Base-by-base conservation (phyloP, 2,888 invertebrate species). In the Spilosoma lubricipeda region DNA sequence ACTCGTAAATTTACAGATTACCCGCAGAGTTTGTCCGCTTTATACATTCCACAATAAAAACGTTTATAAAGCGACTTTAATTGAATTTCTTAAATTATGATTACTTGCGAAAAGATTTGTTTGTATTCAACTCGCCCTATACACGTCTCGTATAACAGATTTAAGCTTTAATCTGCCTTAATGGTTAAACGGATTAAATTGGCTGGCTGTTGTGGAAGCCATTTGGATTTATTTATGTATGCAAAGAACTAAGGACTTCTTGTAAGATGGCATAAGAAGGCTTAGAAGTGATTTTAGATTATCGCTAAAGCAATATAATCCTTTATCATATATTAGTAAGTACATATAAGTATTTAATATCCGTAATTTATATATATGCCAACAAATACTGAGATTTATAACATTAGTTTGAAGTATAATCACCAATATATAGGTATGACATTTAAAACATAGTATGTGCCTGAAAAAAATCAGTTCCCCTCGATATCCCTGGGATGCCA, bases 1-100 rank as follows among this genome's bases (percentile, higher is more conserved):
- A 80, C 80, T 83, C 86, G 80, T 85, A 82, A 85, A 85, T 85
- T 83, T 73, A 76, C 80, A 77, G 83, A 84, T 83, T 83, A 80
- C 81, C 79, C 80, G 78, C 79, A 73, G 82, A 76, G 78, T 82
- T 74, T 76, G 76, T 75, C 67, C 75, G 78, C 79, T 78, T 74
- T 72, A 80, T 77, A 71, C 79, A 81, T 76, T 56, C 73, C 75
- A 69, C 81, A 79, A 79, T 80, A 82, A 80, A 85, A 85, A 78
- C 75, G 76, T 72, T 73, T 72, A 77, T 77, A 76, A 77, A 73
- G 74, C 78, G 76, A 77, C 52, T 79, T 78, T 81, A 83, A 84
- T 83, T 85, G 75, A 85, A 85, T 71, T 74, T 77, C 63, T 72
- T 75, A 77, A 74, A 77, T 74, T 73, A 81, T 81, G 65, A 76